Conservation (phyloP, 2,888 invertebrate species). For the Leucania comma region DNA sequence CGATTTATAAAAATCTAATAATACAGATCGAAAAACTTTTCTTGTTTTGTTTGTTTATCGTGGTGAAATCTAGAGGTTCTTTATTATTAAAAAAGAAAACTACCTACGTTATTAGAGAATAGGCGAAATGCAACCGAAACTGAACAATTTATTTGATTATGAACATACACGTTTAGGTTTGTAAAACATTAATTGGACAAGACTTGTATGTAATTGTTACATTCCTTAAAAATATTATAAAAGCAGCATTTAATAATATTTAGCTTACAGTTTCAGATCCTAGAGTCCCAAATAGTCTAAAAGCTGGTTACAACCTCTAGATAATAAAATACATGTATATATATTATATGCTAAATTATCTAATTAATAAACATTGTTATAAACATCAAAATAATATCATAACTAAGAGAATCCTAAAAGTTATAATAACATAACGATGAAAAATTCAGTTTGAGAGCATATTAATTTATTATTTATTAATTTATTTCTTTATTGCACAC, state of each 20-base stretch:
- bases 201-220: background rate
- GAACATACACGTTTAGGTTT: background rate
- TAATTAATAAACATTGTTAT: no score
- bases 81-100: background rate
- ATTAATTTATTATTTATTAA: background rate
- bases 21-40: constrained; percentile 34
- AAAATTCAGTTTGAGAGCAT: background rate
- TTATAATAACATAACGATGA: no score
- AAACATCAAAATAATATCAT: no score
- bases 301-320: no score
- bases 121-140: background rate
- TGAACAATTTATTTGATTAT: background rate
- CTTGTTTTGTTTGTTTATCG: constrained; percentile 14
- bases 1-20: constrained; percentile 40
- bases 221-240: no score
- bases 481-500: background rate
- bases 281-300: no score
- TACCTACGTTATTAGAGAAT: background rate
- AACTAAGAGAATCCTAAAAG: no score
- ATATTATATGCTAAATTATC: no score
- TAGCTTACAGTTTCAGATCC: no score
- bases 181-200: constrained; percentile 5
- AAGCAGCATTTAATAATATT: no score
- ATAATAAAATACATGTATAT: no score
- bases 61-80: background rate